Percentiles rank a stretch among this genome's conserved stretches.
phyloP scores from a whole-genome alignment of 1,140 invertebrate species.

The Cotesia typhae region DNA sequence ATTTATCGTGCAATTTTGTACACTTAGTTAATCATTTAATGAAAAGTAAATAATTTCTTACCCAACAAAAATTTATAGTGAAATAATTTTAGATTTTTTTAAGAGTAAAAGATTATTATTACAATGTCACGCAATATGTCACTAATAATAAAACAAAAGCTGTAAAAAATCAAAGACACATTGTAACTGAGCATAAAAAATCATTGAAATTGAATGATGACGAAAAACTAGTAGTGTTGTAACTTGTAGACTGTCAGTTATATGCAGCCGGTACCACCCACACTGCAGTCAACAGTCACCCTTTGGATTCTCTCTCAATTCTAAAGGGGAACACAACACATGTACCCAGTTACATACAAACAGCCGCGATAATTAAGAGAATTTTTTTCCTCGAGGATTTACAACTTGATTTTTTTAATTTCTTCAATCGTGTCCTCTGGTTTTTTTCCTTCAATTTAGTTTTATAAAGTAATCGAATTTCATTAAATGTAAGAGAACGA shows the following conservation, averaged over 20 bases:
- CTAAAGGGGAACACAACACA: constrained; percentile 26
- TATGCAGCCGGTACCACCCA: constrained; percentile 27
- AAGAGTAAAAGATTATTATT: too few species aligned
- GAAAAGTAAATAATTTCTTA: too few species aligned
- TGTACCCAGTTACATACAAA: constrained; percentile 45
- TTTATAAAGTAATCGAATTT: constrained; percentile 27
- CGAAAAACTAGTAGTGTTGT: constrained; percentile 54
- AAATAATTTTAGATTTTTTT: too few species aligned
- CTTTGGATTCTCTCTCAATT: constrained; percentile 23
- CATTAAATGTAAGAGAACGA: too few species aligned
- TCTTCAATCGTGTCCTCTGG: too few species aligned
- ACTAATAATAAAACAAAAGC: too few species aligned
- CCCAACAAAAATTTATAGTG: too few species aligned
- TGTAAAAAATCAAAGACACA: neutral
- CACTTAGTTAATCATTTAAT: too few species aligned
- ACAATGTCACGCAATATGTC: too few species aligned
- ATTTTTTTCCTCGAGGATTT: constrained; percentile 63
- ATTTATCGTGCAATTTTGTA: too few species aligned
- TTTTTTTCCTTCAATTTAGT: neutral
- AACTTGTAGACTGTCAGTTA: constrained; percentile 46
- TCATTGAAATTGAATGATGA: constrained; percentile 55
- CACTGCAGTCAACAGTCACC: constrained; percentile 17
- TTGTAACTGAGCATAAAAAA: constrained; percentile 29
- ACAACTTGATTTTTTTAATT: constrained; percentile 12
- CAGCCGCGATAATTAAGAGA: constrained; percentile 61